Base-by-base conservation (phyloP, 2,797 vertebrate species). In the Pangasius mekongensis region DNA sequence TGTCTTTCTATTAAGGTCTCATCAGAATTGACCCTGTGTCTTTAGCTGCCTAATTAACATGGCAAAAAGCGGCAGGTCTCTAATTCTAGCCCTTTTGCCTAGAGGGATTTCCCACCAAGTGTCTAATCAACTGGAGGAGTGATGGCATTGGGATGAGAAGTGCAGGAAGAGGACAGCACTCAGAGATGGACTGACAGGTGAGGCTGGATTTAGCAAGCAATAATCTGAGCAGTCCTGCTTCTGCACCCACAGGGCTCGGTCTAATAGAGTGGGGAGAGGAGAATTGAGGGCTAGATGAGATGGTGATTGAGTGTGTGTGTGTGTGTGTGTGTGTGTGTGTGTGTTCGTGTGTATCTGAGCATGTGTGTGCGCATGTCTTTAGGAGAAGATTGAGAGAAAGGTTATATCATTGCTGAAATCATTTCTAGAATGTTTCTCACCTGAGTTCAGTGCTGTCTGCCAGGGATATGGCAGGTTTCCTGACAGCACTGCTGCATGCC, bases 401-500 rank as follows among this genome's bases (percentile, higher is more conserved):
- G 56, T 82, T 89, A 43, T 24, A 54, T 86, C 78, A 69, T 52
- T 13, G 83, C 73, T 85, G 33, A 87, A 88, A 91, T 74, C 8
- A 27, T 81, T 66, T 88, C 43, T 60, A 73, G 52, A 64, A 83
- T 77, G 69, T 77, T 78, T 82, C 86, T 95, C 93, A 99, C 98
- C 98, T 96, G 96, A 99, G 97, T 91, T 99, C 98, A 0, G 97
- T 99, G 97, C 98, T 99, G 93, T 99, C 98, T 0, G 98, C 98
- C 1, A 99, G 96, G 10, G 98, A 99, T 93, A 99, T 97, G 89
- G 98, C 98, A 0, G 98, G 98, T 84, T 99, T 99, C 93, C 98
- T 95, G 86, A 98, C 95, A 0, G 98, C 97, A 0, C 96, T 98
- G 95, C 97, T 98, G 92, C 97, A 98, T 0, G 98, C 97, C 94